Evolutionary conservation across 2,797 vertebrate genomes (phyloP).

Genomic region (Halcyon leucocephala): DNA sequence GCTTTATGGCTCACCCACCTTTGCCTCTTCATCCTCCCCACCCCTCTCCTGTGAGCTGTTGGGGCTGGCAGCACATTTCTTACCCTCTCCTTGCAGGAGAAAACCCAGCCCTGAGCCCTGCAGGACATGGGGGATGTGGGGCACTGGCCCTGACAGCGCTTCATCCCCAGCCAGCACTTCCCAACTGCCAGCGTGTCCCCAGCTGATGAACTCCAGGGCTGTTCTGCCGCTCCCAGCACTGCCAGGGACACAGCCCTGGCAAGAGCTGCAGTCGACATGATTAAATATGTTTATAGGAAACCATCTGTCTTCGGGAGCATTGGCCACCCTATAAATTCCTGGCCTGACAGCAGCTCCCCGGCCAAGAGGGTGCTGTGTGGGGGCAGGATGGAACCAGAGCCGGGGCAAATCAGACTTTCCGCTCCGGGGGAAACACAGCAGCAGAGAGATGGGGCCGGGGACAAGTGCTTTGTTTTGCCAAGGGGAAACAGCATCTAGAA

Average conservation of each 20-base stretch:
- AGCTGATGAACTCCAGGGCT: background rate
- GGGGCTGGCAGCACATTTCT: background rate
- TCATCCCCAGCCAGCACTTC: background rate
- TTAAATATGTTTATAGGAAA: background rate
- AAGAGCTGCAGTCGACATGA: background rate
- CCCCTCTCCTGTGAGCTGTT: background rate
- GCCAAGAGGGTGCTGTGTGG: fast-evolving
- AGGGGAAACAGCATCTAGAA: background rate
- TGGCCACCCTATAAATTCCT: background rate
- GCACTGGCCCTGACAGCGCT: background rate
- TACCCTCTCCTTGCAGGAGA: background rate
- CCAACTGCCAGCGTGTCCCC: background rate
- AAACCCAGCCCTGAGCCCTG: background rate
- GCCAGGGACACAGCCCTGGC: background rate
- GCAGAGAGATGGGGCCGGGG: background rate
- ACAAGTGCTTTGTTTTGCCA: background rate
- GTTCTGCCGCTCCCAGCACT: background rate
- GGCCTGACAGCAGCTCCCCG: background rate
- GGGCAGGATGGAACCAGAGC: background rate
- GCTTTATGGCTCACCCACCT: background rate
- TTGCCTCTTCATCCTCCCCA: background rate
- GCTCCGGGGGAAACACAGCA: fast-evolving
- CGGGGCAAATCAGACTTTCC: background rate
- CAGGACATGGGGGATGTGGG: fast-evolving
- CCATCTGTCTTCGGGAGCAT: background rate